Base-by-base conservation (phyloP, 2,113 vertebrate species). In the Morone saxatilis region DNA sequence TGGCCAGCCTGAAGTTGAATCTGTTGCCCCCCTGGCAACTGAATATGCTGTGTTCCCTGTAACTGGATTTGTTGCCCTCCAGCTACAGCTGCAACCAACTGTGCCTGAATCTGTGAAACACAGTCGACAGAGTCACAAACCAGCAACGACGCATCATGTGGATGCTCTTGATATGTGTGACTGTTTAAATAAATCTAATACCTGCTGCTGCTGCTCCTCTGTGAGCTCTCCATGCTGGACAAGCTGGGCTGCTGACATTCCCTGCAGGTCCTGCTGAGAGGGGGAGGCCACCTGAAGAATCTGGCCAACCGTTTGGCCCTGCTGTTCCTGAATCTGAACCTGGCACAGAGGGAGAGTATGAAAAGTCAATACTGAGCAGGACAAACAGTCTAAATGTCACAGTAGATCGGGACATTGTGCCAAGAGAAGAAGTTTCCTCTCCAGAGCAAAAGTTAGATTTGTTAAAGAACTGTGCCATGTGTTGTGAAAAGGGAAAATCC, bases 181-280 rank as follows among this genome's bases (percentile, higher is more conserved):
- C 31, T 16, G 8, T 41, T 54, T 4, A 69, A 45, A 73, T 41
- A 6, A 40, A 70, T 57, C 45, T 1, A 47, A 50, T 88, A 96
- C 95, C 94, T 99, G 98, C 90, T 99, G 98, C 79, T 99, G 98
- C 68, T 99, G 98, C 48, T 99, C 98, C 79, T 99, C 98, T 53
- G 97, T 97, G 31, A 99, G 97, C 87, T 99, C 98, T 0, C 96
- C 94, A 43, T 96, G 96, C 86, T 98, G 98, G 82, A 99, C 94
- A 61, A 96, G 89, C 66, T 99, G 98, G 76, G 97, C 96, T 95
- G 97, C 88, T 91, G 96, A 92, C 84, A 98, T 95, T 8, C 97
- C 98, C 88, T 99, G 98, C 67, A 99, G 94, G 92, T 98, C 89
- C 94, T 97, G 91, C 88, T 98, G 95, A 93, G 97, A 84, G 86